A percentile compares a stretch with the other conserved stretches of the same genome.
These are phyloP conservation scores for Trematomus loennbergii DNA, from an alignment of 2,113 vertebrate genomes.

Conservation along the genomic window DNA sequence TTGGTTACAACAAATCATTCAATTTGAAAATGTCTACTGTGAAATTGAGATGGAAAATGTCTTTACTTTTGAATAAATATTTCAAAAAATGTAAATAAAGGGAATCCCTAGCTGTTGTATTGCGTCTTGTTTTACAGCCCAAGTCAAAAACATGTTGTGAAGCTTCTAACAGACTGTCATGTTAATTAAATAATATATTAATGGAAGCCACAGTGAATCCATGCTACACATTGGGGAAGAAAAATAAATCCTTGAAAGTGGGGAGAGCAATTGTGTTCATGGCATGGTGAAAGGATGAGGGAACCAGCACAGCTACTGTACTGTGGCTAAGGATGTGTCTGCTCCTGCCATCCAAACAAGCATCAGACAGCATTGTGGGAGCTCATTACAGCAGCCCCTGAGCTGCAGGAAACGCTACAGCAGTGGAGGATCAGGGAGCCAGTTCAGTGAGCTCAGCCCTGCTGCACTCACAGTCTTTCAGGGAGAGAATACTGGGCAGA, in stretches of 20 bases:
- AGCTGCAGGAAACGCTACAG: slow-evolving; percentile 64
- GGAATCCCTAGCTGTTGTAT: not conserved
- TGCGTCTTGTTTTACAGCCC: not conserved
- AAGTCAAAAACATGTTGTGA: slow-evolving; percentile 19
- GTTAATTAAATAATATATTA: slow-evolving; percentile 56
- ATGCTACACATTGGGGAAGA: slow-evolving; percentile 22
- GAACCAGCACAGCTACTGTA: slow-evolving; percentile 41
- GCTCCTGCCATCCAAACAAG: slow-evolving; percentile 60
- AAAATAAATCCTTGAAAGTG: slow-evolving; percentile 20
- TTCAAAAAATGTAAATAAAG: not conserved
- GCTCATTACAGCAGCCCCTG: slow-evolving; percentile 81
- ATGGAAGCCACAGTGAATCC: slow-evolving; percentile 41
- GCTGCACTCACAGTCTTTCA: slow-evolving; percentile 59
- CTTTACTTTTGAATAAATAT: not conserved
- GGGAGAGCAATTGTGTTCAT: slow-evolving; percentile 34
- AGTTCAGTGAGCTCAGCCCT: slow-evolving; percentile 75
- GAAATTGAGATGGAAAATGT: not conserved
- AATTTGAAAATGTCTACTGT: not conserved
- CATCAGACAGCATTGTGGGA: slow-evolving; percentile 79
- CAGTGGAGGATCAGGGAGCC: slow-evolving; percentile 70
- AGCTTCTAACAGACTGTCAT: slow-evolving; percentile 18
- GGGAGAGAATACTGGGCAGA: slow-evolving; percentile 37
- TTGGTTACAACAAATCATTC: too few relatives aligned
- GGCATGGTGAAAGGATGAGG: slow-evolving; percentile 36
- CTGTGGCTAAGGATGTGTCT: slow-evolving; percentile 54